Conservation (phyloP, 2,113 vertebrate genomes). For the Emydocephalus ijimae region DNA sequence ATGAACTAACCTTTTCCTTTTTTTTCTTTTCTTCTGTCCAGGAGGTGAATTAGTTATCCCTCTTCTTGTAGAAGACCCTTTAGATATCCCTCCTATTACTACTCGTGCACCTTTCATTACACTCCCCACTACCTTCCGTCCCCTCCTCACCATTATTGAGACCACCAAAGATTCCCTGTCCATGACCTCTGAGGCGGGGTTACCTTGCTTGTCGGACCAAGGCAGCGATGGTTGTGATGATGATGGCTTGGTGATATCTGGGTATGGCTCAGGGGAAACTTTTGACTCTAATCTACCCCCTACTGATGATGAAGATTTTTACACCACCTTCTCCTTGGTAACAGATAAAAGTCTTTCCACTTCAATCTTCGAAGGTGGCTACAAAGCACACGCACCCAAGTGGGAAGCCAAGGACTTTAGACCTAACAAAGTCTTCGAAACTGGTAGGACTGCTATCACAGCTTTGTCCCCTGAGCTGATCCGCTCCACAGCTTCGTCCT, state of each 20-base stretch:
- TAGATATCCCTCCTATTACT: constrained; percentile 94
- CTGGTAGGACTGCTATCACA: constrained; percentile 93
- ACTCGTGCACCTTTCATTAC: constrained; percentile 96
- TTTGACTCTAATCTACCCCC: constrained; percentile 99
- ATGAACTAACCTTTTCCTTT: constrained; percentile 66
- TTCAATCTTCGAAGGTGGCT: constrained; percentile 99
- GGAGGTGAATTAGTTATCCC: constrained; percentile 99
- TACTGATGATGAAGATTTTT: constrained; percentile 99
- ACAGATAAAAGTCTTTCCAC: constrained; percentile 99
- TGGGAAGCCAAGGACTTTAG: constrained; percentile 99
- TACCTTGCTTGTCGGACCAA: constrained; percentile 99
- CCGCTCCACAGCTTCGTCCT: constrained; percentile 93
- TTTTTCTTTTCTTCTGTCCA: constrained; percentile 72
- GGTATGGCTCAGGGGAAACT: constrained; percentile 99
- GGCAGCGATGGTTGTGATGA: constrained; percentile 99
- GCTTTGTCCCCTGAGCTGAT: constrained; percentile 95
- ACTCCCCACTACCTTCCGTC: constrained; percentile 93
- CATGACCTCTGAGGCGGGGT: constrained; percentile 99
- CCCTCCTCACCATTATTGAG: constrained; percentile 99
- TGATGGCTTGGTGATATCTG: constrained; percentile 99
- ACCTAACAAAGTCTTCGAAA: constrained; percentile 95
- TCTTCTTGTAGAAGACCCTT: constrained; percentile 96
- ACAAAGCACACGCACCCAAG: constrained; percentile 96
- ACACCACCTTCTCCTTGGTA: constrained; percentile 99
- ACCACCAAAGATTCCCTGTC: constrained; percentile 99